Conservation (phyloP, 2,113 vertebrate species). For the Anoura caudifer region DNA sequence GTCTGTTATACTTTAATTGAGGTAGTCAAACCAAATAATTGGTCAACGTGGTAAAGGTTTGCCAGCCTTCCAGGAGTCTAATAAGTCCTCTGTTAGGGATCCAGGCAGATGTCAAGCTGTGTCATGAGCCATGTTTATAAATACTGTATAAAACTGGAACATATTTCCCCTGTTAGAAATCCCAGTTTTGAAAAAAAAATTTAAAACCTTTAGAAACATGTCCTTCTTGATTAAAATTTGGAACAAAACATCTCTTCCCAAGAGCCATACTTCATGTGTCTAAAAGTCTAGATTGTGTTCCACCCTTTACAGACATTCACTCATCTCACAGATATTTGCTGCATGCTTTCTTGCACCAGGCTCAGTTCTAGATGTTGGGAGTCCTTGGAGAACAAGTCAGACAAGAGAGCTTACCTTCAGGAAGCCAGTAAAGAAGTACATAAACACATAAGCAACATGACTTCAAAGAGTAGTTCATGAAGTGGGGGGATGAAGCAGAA, state of each 20-base stretch:
- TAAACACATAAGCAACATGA: neutral
- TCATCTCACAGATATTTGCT: neutral
- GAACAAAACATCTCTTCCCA: neutral
- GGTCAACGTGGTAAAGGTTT: neutral
- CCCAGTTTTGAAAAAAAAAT: neutral
- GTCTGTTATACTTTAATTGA: neutral
- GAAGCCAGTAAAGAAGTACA: neutral
- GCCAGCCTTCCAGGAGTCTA: neutral
- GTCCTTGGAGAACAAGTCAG: neutral
- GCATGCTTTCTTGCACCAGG: neutral
- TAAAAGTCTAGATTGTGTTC: neutral
- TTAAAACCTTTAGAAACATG: neutral
- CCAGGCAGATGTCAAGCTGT: neutral
- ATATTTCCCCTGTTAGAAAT: neutral
- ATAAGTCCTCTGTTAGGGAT: neutral
- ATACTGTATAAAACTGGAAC: neutral
- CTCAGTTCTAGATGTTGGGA: neutral
- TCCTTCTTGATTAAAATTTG: neutral
- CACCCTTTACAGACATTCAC: neutral
- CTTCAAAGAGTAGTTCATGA: neutral
- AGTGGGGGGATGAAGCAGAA: neutral
- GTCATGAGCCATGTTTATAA: neutral
- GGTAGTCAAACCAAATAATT: neutral
- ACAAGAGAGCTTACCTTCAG: neutral
- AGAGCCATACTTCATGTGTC: neutral